Evolutionary conservation across 2,113 vertebrate genomes (phyloP).

Genomic region (Trachemys scripta): DNA sequence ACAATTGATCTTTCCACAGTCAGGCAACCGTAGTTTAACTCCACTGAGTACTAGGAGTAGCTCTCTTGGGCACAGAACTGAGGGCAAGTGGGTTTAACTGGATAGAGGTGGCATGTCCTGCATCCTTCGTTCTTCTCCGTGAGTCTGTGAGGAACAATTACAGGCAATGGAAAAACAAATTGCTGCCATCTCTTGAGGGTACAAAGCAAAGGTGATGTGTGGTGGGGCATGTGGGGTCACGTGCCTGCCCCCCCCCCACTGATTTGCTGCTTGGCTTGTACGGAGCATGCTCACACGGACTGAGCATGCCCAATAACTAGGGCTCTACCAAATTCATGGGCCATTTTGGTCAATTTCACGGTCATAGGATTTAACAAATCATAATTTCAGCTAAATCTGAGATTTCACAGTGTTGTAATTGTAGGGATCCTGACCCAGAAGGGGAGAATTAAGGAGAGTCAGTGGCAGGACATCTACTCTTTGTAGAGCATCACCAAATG

Average conservation of each 20-base stretch:
- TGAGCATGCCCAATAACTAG: no score
- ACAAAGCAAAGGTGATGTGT: background rate
- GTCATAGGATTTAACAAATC: no score
- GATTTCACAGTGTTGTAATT: no score
- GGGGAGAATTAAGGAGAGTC: background rate
- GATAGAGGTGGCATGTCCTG: background rate
- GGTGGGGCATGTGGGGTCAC: no score
- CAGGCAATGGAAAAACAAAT: no score
- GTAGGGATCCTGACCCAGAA: no score
- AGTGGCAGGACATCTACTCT: background rate
- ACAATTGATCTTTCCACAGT: background rate
- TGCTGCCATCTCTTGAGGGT: background rate
- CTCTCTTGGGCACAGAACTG: background rate
- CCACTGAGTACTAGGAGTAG: background rate
- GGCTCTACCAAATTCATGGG: no score
- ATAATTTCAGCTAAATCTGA: no score
- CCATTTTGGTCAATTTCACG: no score
- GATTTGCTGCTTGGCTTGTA: no score
- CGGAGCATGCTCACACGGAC: no score
- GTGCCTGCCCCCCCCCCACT: no score
- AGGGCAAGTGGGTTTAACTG: background rate
- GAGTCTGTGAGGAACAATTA: background rate
- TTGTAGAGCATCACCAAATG: background rate
- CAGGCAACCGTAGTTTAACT: background rate
- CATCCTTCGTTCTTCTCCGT: background rate